A percentile compares a stretch with the other conserved stretches of the same genome.
These are phyloP conservation scores for Pelobates fuscus DNA, from an alignment of 2,113 vertebrate genomes.

Conservation along the genomic window DNA sequence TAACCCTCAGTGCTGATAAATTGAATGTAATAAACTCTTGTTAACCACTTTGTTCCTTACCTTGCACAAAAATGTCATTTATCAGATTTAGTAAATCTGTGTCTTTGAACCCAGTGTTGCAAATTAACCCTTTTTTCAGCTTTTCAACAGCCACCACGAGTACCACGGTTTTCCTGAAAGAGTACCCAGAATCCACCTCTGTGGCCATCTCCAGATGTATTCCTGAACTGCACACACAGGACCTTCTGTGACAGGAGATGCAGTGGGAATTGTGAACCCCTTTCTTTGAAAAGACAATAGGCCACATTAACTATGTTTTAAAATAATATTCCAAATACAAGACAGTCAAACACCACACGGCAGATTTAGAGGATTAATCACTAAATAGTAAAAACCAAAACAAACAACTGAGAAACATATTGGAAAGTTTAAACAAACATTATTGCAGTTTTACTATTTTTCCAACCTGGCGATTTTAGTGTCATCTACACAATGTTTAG, in stretches of 20 bases:
- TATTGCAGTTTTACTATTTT: too few relatives aligned
- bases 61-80: slow-evolving; percentile 15
- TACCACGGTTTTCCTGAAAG: slow-evolving; percentile 20
- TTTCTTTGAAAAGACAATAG: not conserved
- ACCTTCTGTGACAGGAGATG: not conserved
- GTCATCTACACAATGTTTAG: too few relatives aligned
- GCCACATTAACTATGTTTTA: not conserved
- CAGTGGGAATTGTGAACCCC: not conserved
- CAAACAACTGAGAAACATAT: too few relatives aligned
- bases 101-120: not conserved
- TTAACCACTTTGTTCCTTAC: not conserved
- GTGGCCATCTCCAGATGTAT: not conserved
- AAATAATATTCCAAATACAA: too few relatives aligned
- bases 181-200: not conserved
- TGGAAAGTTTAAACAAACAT: too few relatives aligned
- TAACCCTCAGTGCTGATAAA: too few relatives aligned
- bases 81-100: slow-evolving; percentile 1
- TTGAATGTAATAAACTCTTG: too few relatives aligned
- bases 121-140: not conserved
- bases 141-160: slow-evolving; percentile 14
- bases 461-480: too few relatives aligned
- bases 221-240: not conserved
- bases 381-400: too few relatives aligned
- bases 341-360: too few relatives aligned
- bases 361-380: too few relatives aligned